Base-by-base conservation (phyloP, 1,140 invertebrate species). In the Drosophila takahashii region DNA sequence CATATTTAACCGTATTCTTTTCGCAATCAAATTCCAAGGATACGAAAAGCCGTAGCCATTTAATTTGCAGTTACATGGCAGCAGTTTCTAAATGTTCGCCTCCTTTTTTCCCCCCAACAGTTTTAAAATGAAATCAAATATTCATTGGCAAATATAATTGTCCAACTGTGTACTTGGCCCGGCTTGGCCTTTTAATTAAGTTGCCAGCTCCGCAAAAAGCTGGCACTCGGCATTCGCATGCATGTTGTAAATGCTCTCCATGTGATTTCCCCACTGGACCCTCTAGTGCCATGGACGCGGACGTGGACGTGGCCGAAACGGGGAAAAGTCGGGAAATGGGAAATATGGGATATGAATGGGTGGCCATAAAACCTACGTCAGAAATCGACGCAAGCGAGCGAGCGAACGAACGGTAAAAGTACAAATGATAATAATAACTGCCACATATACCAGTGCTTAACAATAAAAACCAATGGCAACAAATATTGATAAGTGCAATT, bases 91-190 rank as follows among this genome's bases (percentile, higher is more conserved):
- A 51, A 51, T 11, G 29, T 18, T 32, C 15, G 10, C 4, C 29
- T 10, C 2, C 10, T 1, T 5, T 11, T 4, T 27, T 0, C n/a
- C 7, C 22, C 8, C 16, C 39, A 15, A 34, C 15, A 26, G 37
- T 45, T 70, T 65, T 45, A 37, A 66, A 76, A 75, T 66, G 22
- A 50, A 76, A 76, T 76, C 52, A 76, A 76, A 60, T 76, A 76
- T 76, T 76, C 62, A 76, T 76, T 76, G 62, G 60, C 59, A 75
- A 75, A 75, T 65, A 34, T 75, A 75, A 75, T 75, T 75, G 71
- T 52, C 53, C 39, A 37, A 37, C 48, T 29, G 42, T 47, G 52
- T 66, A 27, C 47, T 64, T 58, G 45, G 64, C 16, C 16, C 16
- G 50, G 39, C 59, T 62, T 47, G 42, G 64, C 41, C 50, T 57